A percentile compares a stretch with the other conserved stretches of the same genome.
phyloP scores from a whole-genome alignment of 2,113 vertebrate species.

The Glaucidium brasilianum region DNA sequence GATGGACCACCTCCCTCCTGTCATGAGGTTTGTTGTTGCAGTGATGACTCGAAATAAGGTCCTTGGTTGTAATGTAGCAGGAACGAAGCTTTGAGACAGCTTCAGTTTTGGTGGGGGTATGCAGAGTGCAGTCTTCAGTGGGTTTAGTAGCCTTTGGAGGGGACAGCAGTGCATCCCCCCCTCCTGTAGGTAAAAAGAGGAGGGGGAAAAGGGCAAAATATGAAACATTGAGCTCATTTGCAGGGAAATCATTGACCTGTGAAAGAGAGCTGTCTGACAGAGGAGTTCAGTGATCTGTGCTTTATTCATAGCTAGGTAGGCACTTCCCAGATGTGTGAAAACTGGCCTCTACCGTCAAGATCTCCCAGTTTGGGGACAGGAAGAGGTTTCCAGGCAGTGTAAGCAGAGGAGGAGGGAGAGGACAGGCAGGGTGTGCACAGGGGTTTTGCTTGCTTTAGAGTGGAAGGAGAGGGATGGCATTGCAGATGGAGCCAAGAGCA shows the following conservation, averaged over 20 bases:
- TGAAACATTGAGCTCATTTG: not conserved
- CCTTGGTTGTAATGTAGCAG: not conserved
- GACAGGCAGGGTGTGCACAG: not conserved
- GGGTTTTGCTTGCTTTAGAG: not conserved
- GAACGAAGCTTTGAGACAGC: not conserved
- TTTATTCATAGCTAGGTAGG: not conserved
- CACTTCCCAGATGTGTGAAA: not conserved
- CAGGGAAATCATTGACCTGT: not conserved
- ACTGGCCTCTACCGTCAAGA: not conserved
- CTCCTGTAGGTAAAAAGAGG: not conserved
- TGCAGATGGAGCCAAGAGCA: not conserved
- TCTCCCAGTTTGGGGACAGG: not conserved
- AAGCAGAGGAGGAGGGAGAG: not conserved
- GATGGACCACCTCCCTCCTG: not conserved
- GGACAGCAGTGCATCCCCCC: not conserved
- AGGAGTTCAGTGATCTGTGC: not conserved
- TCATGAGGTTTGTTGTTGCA: rapidly evolving
- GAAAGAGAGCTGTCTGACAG: not conserved
- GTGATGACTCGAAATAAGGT: not conserved
- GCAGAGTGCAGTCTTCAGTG: not conserved
- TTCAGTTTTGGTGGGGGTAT: not conserved
- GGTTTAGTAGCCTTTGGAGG: not conserved
- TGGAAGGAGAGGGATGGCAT: not conserved
- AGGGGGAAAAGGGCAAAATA: not conserved
- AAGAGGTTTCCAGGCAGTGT: not conserved